Base-by-base conservation (phyloP, 1,140 invertebrate genomes). In the Pseudomyrmex flavicornis region DNA sequence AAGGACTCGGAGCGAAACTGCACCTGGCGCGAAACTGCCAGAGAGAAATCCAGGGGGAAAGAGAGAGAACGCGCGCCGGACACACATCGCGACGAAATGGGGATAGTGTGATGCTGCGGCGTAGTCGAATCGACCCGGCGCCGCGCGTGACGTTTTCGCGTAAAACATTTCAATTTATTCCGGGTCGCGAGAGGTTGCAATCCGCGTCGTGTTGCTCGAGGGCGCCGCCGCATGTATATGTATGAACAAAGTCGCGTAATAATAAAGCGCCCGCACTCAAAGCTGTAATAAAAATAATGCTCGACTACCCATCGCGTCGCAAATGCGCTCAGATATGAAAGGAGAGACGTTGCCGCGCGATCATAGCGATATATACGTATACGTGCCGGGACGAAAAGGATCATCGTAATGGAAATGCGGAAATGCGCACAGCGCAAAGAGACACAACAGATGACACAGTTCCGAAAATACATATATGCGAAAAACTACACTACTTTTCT, bases 101-200 rank as follows among this genome's bases (percentile, higher is more conserved):
- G 54, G n/a, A 35, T 35, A 7, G 35, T 26, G 26, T 26, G 3
- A 2, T 35, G 35, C 35, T 35, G 35, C 35, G 35, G 35, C 35
- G 7, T 35, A 35, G 35, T 35, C 35, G 35, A 35, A 35, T 26
- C 76, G 54, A 26, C 58, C 48, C 52, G n/a, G 44, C 10, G 10
- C 20, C 13, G 68, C 68, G 56, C 80, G 70, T 26, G 72, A 61
- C 62, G 75, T 69, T 69, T 74, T 70, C 75, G 86, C 84, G 85
- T 89, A 89, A 89, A 88, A 88, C 84, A 88, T 85, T 88, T 87
- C 86, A 86, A 88, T 89, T 89, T 89, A 89, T 88, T 84, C 80
- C 48, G 20, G 17, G 48, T 75, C 48, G 4, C 26, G 72, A 15
- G 22, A 66, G 65, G 15, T 17, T 59, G 48, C 59, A 22, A 35